Base-by-base conservation (phyloP, 2,113 vertebrate species). In the Bubalus kerabau region DNA sequence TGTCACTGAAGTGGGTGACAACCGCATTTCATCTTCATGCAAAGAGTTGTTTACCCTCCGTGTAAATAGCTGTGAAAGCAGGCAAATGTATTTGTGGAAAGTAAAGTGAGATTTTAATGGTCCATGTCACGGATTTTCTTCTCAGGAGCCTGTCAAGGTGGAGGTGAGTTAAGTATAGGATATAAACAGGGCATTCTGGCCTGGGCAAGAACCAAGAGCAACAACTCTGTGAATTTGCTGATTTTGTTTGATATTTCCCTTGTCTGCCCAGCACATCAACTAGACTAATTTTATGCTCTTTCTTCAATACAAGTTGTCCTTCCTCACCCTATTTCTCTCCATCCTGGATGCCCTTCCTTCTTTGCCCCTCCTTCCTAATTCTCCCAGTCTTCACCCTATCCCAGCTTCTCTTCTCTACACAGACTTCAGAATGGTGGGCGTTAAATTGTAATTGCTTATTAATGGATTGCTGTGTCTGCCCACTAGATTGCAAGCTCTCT, bases 1-100 rank as follows among this genome's bases (percentile, higher is more conserved):
- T 56, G 40, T 83, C 59, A 62, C 23, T 56, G 87, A 94, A 64
- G 94, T 95, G 36, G 62, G 74, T 95, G 48, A 89, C 93, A 97
- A 64, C 54, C 60, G 60, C 24, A 12, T 56, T 92, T 96, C 14
- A 14, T 92, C 91, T 91, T 40, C 90, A 81, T 94, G 59, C 52
- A 59, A 78, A 92, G 96, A n/a, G 17, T 94, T 97, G 71, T 95
- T 92, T 95, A 87, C 60, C n/a, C 21, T 19, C 88, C 60, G 36
- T 97, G 87, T 52, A 60, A 96, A 86, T 64, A 92, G 59, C 86
- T 92, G 50, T 80, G 86, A 50, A 93, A 95, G 67, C 57, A 97
- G 95, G 82, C 76, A 94, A 48, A 94, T 93, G 36, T 57, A 87
- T 93, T 90, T 90, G 60, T 46, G 85, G 93, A 62, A 67, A 60